Base-by-base conservation (phyloP, 1,140 invertebrate species). In the Drosophila dunni region DNA sequence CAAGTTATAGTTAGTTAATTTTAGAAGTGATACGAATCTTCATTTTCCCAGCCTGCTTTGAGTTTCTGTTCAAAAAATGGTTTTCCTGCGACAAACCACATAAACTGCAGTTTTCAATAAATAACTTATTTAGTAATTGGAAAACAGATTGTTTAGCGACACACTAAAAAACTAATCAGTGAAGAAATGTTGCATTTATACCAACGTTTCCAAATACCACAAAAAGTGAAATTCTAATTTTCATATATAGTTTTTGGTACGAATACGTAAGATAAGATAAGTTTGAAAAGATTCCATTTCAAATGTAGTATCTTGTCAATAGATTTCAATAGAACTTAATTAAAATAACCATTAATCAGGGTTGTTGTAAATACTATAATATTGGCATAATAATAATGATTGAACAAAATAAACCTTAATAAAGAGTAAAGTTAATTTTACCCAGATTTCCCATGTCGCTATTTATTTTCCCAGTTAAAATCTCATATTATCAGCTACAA, bases 1-100 rank as follows among this genome's bases (percentile, higher is more conserved):
- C 10, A 42, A 42, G 40, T 42, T 42, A 42, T 42, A 42, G 40
- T 42, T 42, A 42, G 40, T 42, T 42, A 42, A 42, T 42, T 13
- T 13, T 13, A 42, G 13, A 42, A 42, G 11, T 42, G n/a, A 42
- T 42, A 5, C 40, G 11, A 42, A 42, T 5, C 11, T 42, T 42
- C 11, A 42, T 42, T 6, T 10, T 6, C n/a, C 11, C 13, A 13
- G 3, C n/a, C 4, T 42, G 11, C 13, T 42, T 13, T 42, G 0
- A 6, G n/a, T 42, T 42, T 10, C 3, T 42, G 6, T 11, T 40
- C 38, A 40, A 40, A 5, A 5, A 40, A 11, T 40, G 4, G 38
- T 5, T 10, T 40, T 40, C 10, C 24, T 2, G 24, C 24, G 9
- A 40, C 38, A 11, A 40, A 40, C 10, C 38, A 9, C 4, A 9